A percentile compares a stretch with the other conserved stretches of the same genome.
These are phyloP conservation scores for Etheostoma cragini DNA, from an alignment of 2,113 vertebrate species.

Conservation along the genomic window DNA sequence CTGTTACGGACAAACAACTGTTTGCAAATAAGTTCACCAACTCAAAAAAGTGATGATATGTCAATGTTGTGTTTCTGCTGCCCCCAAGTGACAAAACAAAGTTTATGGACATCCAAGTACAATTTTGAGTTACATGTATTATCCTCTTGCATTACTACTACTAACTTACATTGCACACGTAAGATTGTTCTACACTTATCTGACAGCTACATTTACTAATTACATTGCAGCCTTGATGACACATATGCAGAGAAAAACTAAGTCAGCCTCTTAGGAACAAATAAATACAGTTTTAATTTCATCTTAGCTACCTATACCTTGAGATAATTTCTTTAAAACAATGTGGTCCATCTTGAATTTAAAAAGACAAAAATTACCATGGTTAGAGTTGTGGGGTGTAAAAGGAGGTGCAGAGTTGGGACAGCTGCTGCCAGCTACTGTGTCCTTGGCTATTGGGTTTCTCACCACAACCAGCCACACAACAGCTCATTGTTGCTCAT, in stretches of 20 bases:
- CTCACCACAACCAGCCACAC: conserved; percentile 57
- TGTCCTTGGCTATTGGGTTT: conserved; percentile 76
- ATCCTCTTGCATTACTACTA: too few species aligned
- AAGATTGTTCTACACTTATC: too few species aligned
- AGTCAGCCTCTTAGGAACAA: not conserved
- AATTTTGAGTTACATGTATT: too few species aligned
- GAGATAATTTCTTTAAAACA: not conserved
- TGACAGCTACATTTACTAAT: not conserved
- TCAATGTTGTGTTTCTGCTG: not conserved
- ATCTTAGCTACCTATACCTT: not conserved
- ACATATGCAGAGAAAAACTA: too few species aligned
- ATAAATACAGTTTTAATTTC: not conserved
- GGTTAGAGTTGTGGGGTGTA: conserved; percentile 9
- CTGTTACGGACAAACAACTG: too few species aligned
- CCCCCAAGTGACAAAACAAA: not conserved
- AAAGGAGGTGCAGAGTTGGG: conserved; percentile 50
- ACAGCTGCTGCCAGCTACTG: conserved; percentile 76
- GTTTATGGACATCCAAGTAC: too few species aligned
- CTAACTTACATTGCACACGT: too few species aligned
- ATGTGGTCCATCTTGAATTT: not conserved
- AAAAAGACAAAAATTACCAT: not conserved
- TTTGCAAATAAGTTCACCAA: too few species aligned
- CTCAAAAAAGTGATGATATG: too few species aligned
- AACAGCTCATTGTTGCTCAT: conserved; percentile 68
- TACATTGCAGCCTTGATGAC: too few species aligned